phyloP scores from a whole-genome alignment of 1,140 invertebrate genomes.

The Stenopsyche tienmushanensis region DNA sequence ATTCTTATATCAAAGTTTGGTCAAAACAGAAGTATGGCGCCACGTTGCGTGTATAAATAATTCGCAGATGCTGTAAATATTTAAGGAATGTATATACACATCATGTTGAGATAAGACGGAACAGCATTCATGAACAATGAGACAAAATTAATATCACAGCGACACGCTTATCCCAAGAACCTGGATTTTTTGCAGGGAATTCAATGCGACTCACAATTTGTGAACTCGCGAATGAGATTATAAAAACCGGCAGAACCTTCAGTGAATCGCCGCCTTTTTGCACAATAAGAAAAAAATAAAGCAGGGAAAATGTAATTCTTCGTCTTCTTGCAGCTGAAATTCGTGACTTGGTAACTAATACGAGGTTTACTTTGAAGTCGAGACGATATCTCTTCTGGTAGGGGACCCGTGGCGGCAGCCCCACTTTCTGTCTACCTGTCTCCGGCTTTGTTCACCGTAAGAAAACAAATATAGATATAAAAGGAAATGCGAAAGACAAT shows the following conservation, averaged over 20 bases:
- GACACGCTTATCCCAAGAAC: too few species aligned
- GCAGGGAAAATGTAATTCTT: slow-evolving; percentile 18
- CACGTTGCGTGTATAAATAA: too few species aligned
- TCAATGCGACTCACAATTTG: too few species aligned
- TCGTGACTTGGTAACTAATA: slow-evolving; percentile 33
- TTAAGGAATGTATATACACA: too few species aligned
- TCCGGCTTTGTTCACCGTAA: slow-evolving; percentile 5
- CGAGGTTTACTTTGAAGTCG: slow-evolving; percentile 28
- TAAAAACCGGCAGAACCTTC: too few species aligned
- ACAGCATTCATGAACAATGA: too few species aligned
- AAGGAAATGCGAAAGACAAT: background rate
- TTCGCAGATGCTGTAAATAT: too few species aligned
- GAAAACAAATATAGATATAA: background rate
- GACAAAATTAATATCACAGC: too few species aligned
- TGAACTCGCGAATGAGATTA: background rate
- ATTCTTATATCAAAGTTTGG: too few species aligned
- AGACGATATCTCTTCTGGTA: slow-evolving; percentile 8
- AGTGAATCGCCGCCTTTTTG: background rate
- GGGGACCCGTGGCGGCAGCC: background rate
- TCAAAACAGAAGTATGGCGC: too few species aligned
- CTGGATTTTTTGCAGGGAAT: too few species aligned
- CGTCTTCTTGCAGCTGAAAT: slow-evolving; percentile 4
- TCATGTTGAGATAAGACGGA: too few species aligned
- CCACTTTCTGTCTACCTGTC: background rate
- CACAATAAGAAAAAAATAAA: slow-evolving; percentile 14